phyloP scores from a whole-genome alignment of 2,888 invertebrate genomes.

The Acleris cristana region DNA sequence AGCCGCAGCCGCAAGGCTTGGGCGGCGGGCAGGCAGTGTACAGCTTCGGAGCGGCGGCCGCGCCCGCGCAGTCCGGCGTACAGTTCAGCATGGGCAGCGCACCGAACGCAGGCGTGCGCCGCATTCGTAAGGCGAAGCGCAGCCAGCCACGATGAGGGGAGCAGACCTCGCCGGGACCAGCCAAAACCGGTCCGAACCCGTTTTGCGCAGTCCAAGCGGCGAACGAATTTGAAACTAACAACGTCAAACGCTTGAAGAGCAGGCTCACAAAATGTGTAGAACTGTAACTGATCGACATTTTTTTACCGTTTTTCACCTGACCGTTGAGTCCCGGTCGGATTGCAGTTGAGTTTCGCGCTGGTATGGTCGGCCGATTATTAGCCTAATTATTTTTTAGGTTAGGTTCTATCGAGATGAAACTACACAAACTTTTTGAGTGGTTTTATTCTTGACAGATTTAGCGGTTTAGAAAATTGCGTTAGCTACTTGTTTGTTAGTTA shows the following conservation, averaged over 20 bases:
- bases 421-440: slow-evolving; percentile 26
- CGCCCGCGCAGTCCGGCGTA: slow-evolving; percentile 48
- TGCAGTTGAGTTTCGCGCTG: neutral
- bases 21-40: slow-evolving; percentile 50
- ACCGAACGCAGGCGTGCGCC: slow-evolving; percentile 51
- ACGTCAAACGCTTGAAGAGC: too few relatives aligned
- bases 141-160: slow-evolving; percentile 61
- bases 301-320: too few relatives aligned
- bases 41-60: slow-evolving; percentile 51
- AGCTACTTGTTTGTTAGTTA: neutral
- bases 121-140: slow-evolving; percentile 68
- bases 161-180: neutral
- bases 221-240: too few relatives aligned
- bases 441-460: slow-evolving; percentile 2
- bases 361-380: slow-evolving; percentile 4
- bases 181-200: slow-evolving; percentile 2
- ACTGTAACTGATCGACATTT: too few relatives aligned
- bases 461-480: neutral
- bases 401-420: slow-evolving; percentile 10
- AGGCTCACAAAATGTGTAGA: too few relatives aligned
- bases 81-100: slow-evolving; percentile 71
- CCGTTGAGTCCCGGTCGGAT: too few relatives aligned
- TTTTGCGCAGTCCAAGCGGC: neutral
- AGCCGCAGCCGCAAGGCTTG: slow-evolving; percentile 37
- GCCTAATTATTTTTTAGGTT: slow-evolving; percentile 23